phyloP scores from a whole-genome alignment of 2,888 invertebrate species.

The Noctua fimbriata region DNA sequence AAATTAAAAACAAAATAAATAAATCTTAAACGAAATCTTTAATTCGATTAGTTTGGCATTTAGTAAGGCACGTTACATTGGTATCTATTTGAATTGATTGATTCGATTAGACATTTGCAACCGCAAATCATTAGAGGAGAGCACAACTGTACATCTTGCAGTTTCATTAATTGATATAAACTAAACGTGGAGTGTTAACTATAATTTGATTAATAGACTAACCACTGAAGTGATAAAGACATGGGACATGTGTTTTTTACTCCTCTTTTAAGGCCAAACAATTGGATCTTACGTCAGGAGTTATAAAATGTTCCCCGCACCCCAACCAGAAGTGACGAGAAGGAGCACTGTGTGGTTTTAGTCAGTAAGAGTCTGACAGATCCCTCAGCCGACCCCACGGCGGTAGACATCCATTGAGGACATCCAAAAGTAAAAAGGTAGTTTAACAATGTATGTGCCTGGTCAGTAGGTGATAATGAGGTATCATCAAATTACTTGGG shows the following conservation, averaged over 20 bases:
- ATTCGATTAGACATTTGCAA: slow-evolving; percentile 42
- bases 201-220: neutral
- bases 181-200: slow-evolving; percentile 19
- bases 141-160: slow-evolving; percentile 9
- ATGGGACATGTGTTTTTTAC: neutral
- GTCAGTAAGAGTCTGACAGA: neutral
- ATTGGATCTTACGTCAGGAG: neutral
- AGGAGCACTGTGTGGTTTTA: neutral
- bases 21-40: slow-evolving; percentile 27
- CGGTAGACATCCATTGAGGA: neutral
- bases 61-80: slow-evolving; percentile 29
- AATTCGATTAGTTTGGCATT: slow-evolving; percentile 46
- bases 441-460: neutral
- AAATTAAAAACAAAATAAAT: slow-evolving; percentile 49
- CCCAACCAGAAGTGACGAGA: no score
- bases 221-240: neutral
- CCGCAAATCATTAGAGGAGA: slow-evolving; percentile 44
- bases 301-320: neutral
- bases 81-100: slow-evolving; percentile 34
- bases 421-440: neutral
- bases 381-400: neutral
- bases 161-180: slow-evolving; percentile 6
- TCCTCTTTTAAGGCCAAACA: neutral
- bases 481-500: neutral
- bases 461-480: neutral